These are phyloP conservation scores for Amyelois transitella DNA, from an alignment of 1,140 invertebrate genomes.

Conservation along the genomic window DNA sequence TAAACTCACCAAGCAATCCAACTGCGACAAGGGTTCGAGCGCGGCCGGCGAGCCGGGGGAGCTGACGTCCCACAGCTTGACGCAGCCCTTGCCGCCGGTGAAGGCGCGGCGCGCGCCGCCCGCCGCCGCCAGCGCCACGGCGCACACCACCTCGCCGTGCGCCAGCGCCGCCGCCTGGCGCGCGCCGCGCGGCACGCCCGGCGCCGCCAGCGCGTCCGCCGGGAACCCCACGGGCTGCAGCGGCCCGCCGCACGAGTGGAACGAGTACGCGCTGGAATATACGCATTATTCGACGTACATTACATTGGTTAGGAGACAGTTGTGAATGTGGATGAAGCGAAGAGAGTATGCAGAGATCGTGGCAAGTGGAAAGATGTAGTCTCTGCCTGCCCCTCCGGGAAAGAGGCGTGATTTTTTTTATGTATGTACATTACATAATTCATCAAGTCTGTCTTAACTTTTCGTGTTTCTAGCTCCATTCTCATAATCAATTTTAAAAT, in stretches of 20 bases:
- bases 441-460: no score
- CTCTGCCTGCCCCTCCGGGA: no score
- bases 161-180: constrained; percentile 92
- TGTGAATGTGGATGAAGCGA: no score
- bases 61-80: constrained; percentile 96
- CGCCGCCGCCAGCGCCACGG: constrained; percentile 86
- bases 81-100: constrained; percentile 99
- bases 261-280: constrained; percentile 88
- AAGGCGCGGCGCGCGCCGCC: constrained; percentile 96
- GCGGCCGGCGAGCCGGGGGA: constrained; percentile 84
- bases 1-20: constrained; percentile 90
- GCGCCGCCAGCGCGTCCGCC: constrained; percentile 91
- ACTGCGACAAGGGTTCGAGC: constrained; percentile 85
- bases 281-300: no score
- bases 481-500: no score
- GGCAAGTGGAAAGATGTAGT: no score
- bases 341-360: no score
- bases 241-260: constrained; percentile 91
- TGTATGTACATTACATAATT: no score
- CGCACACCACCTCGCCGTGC: constrained; percentile 96
- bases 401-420: no score
- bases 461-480: no score
- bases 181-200: constrained; percentile 94
- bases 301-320: no score
- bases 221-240: constrained; percentile 96